A percentile compares a stretch with the other conserved stretches of the same genome.
phyloP scores from a whole-genome alignment of 2,797 vertebrate genomes.

The Sylvilagus floridanus region DNA sequence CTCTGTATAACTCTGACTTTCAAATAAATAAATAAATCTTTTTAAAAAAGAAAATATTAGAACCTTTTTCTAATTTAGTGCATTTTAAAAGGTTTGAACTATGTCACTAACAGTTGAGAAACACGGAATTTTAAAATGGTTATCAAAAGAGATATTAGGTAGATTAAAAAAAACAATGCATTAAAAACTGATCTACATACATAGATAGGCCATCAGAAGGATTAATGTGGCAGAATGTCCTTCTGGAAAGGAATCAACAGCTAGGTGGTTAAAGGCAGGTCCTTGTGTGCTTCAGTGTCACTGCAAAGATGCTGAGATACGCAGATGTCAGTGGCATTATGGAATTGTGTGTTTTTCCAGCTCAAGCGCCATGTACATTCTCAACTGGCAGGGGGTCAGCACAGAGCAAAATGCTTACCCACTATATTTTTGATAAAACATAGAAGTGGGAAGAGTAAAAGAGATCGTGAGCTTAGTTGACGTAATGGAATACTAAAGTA shows the following conservation, averaged over 20 bases:
- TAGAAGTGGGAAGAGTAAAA: slow-evolving; percentile 6
- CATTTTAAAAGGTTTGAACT: slow-evolving; percentile 21
- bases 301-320: slow-evolving; percentile 70
- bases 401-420: slow-evolving; percentile 62
- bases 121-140: background rate
- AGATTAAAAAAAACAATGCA: slow-evolving; percentile 41
- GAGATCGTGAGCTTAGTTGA: background rate
- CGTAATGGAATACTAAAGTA: background rate
- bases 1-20: too few relatives aligned
- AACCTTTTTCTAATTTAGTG: slow-evolving; percentile 6
- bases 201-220: slow-evolving; percentile 49
- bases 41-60: background rate
- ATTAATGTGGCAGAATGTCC: slow-evolving; percentile 69
- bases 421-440: slow-evolving; percentile 57
- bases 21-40: too few relatives aligned
- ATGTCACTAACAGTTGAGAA: slow-evolving; percentile 18
- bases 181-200: slow-evolving; percentile 56
- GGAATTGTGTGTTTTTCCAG: slow-evolving; percentile 60
- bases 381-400: slow-evolving; percentile 26
- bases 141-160: slow-evolving; percentile 38
- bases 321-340: slow-evolving; percentile 47
- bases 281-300: slow-evolving; percentile 71
- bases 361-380: slow-evolving; percentile 16
- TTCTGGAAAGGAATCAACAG: slow-evolving; percentile 71
- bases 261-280: slow-evolving; percentile 56